Percentiles rank a stretch among this genome's conserved stretches.
phyloP scores from a whole-genome alignment of 1,140 invertebrate genomes.

The Cherax destructor region DNA sequence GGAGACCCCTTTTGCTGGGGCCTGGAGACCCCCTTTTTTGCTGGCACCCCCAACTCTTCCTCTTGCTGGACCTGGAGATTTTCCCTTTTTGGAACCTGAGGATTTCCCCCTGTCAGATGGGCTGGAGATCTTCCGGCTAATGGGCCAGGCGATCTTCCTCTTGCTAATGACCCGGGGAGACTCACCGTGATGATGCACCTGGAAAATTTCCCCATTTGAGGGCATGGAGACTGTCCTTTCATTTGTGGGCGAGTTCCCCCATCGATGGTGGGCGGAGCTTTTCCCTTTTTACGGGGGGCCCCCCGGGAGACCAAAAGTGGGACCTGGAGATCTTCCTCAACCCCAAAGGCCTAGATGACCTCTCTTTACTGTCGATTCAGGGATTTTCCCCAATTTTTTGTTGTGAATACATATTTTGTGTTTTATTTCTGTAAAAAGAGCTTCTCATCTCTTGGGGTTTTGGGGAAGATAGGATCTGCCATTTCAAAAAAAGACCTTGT shows the following conservation, averaged over 20 bases:
- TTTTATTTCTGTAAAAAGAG: background rate
- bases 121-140: background rate
- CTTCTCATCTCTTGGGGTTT: slow-evolving; percentile 7
- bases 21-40: slow-evolving; percentile 28
- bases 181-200: background rate
- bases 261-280: slow-evolving; percentile 3
- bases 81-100: background rate
- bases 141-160: slow-evolving; percentile 25
- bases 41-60: background rate
- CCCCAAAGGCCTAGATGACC: slow-evolving; percentile 12
- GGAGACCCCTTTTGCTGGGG: no score
- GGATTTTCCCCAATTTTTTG: background rate
- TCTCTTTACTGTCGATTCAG: background rate
- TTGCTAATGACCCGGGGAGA: background rate
- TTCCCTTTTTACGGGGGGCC: slow-evolving; percentile 19
- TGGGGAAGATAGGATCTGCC: background rate
- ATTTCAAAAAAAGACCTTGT: background rate
- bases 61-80: background rate
- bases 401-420: background rate
- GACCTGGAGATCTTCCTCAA: slow-evolving; percentile 23
- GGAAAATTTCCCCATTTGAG: background rate
- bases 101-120: background rate
- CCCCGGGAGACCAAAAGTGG: slow-evolving; percentile 11
- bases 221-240: slow-evolving; percentile 13
- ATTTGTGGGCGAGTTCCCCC: background rate